phyloP scores from a whole-genome alignment of 2,113 vertebrate genomes.

The Acanthisitta chloris region DNA sequence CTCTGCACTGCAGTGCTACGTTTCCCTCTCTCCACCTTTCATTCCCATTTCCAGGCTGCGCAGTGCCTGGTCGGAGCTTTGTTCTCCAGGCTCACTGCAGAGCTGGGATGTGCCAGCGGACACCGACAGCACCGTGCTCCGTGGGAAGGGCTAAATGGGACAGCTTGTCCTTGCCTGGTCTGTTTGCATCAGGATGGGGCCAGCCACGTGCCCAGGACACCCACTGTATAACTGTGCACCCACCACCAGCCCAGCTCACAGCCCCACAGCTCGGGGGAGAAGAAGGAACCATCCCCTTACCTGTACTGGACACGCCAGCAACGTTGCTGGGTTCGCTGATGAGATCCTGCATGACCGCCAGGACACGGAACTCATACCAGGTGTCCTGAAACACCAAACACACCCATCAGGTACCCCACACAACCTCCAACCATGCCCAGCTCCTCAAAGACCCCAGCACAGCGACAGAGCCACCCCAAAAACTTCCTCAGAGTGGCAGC shows the following conservation, averaged over 20 bases:
- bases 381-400: slow-evolving; percentile 82
- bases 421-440: background rate
- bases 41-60: background rate
- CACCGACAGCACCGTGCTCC: accelerated
- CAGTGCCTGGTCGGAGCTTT: background rate
- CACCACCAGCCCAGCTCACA: background rate
- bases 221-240: accelerated
- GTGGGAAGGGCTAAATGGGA: background rate
- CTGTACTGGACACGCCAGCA: slow-evolving; percentile 96
- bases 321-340: slow-evolving; percentile 99
- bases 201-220: background rate
- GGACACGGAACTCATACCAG: slow-evolving; percentile 97
- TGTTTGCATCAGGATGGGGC: background rate
- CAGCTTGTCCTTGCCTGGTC: background rate
- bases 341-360: slow-evolving; percentile 98
- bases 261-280: background rate
- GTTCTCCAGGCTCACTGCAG: background rate
- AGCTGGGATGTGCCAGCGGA: background rate
- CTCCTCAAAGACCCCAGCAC: background rate
- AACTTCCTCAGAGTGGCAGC: background rate
- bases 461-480: accelerated
- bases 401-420: background rate
- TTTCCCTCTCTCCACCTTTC: slow-evolving; percentile 15
- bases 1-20: slow-evolving; percentile 35
- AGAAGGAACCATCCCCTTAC: slow-evolving; percentile 58